These are phyloP conservation scores for Sander lucioperca DNA, from an alignment of 2,113 vertebrate genomes.

Conservation along the genomic window DNA sequence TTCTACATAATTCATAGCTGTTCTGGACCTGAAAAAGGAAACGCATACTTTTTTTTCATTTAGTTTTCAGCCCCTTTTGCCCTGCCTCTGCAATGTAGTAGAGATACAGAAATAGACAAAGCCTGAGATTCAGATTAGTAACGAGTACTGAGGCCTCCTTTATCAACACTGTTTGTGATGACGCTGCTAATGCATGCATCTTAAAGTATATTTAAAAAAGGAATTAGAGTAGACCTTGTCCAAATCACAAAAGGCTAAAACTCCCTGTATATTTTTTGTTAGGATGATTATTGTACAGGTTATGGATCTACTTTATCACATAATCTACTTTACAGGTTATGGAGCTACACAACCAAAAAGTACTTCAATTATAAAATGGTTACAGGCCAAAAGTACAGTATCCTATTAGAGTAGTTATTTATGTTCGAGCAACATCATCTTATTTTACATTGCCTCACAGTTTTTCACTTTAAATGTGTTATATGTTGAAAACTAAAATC, in stretches of 20 bases:
- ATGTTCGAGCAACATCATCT: not conserved
- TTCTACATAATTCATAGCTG: not conserved
- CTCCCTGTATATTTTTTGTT: not conserved
- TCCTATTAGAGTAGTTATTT: not conserved
- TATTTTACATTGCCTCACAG: not conserved
- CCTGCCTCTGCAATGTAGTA: not conserved
- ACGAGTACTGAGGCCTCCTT: constrained; percentile 19
- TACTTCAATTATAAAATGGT: not conserved
- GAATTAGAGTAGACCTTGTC: not conserved
- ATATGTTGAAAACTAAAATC: not conserved
- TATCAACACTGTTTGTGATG: not conserved
- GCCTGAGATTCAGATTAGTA: constrained; percentile 39
- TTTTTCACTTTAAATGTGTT: not conserved
- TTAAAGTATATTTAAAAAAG: not conserved
- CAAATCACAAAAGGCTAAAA: not conserved
- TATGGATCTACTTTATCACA: not conserved
- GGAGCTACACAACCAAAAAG: not conserved
- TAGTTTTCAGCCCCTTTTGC: not conserved
- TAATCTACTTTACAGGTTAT: not conserved
- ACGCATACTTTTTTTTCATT: not conserved
- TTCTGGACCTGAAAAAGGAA: not conserved
- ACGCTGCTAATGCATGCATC: not conserved
- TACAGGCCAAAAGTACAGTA: not conserved
- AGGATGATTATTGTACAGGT: not conserved
- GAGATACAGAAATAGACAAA: constrained; percentile 48